Base-by-base conservation (phyloP, 2,113 vertebrate genomes). In the Pungitius pungitius region DNA sequence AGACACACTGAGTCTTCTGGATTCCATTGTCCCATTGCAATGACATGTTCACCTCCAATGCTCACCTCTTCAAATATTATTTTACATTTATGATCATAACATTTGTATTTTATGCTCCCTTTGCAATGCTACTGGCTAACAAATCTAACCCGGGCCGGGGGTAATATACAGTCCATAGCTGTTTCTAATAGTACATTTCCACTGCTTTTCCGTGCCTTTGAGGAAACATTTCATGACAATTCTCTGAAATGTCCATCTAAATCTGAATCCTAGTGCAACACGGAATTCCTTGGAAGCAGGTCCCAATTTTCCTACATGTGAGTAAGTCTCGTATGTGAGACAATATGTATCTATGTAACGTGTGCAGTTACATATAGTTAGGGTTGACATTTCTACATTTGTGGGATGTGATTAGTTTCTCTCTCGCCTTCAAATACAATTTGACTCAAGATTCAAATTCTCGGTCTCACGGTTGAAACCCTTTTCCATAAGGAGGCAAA, bases 401-500 rank as follows among this genome's bases (percentile, higher is more conserved):
- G 5, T 35, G 33, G 33, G 33, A 35, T 5, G 1, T 30, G 33
- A 5, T 35, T 35, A 3, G 33, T 35, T 35, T 35, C 33, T 8
- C 33, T 35, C 33, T 35, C 33, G 33, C 60, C 56, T 37, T 72
- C 26, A 24, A 24, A 6, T 37, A 10, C 17, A 24, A 84, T 85
- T 86, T 85, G 69, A 54, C 54, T 35, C 33, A 35, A 6, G 33
- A 35, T 5, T 35, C 33, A 35, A 35, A 35, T 35, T 35, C 5
- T 35, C n/a, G n/a, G 33, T 35, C 33, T 35, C 3, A 6, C 33
- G 33, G 33, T 35, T 5, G 33, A 35, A 35, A 35, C 33, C 8
- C 1, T 80, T 88, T 88, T 87, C 75, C 84, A 81, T 87, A 27
- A 58, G 68, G 39, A 60, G 45, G 2, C 3, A 0, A 37, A 54